phyloP scores from a whole-genome alignment of 2,888 invertebrate species.

The Troides oblongomaculatus region DNA sequence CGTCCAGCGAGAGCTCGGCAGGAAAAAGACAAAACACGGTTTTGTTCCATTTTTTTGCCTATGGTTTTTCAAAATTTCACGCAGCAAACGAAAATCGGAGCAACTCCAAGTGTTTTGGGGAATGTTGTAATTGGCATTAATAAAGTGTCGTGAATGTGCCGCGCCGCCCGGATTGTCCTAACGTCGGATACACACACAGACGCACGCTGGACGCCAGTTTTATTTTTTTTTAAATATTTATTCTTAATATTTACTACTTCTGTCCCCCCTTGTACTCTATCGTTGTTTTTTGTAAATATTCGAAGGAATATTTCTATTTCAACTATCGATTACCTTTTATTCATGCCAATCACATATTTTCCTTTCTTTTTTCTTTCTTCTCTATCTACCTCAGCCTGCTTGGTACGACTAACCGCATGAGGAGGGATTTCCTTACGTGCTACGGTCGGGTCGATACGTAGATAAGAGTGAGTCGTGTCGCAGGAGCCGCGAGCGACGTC shows the following conservation, averaged over 20 bases:
- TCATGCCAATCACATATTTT: slow-evolving; percentile 77
- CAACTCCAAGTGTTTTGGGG: slow-evolving; percentile 55
- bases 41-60: slow-evolving; percentile 38
- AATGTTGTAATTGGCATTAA: slow-evolving; percentile 77
- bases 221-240: slow-evolving; percentile 48
- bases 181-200: slow-evolving; percentile 59
- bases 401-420: slow-evolving; percentile 31
- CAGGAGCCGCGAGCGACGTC: slow-evolving; percentile 33
- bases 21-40: slow-evolving; percentile 41
- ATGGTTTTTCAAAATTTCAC: slow-evolving; percentile 34
- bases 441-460: neutral
- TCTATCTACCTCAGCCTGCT: slow-evolving; percentile 59
- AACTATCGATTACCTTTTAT: slow-evolving; percentile 53
- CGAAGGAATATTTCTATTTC: slow-evolving; percentile 54
- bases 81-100: slow-evolving; percentile 34
- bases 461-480: neutral
- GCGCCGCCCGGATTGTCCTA: slow-evolving; percentile 54
- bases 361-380: slow-evolving; percentile 54
- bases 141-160: slow-evolving; percentile 74
- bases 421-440: slow-evolving; percentile 32
- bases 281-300: slow-evolving; percentile 61
- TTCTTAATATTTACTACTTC: slow-evolving; percentile 34
- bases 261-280: slow-evolving; percentile 35
- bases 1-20: slow-evolving; percentile 46
- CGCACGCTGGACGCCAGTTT: slow-evolving; percentile 55